These are phyloP conservation scores for Thaumetopoea pityocampa DNA, from an alignment of 1,140 invertebrate species.

Conservation along the genomic window DNA sequence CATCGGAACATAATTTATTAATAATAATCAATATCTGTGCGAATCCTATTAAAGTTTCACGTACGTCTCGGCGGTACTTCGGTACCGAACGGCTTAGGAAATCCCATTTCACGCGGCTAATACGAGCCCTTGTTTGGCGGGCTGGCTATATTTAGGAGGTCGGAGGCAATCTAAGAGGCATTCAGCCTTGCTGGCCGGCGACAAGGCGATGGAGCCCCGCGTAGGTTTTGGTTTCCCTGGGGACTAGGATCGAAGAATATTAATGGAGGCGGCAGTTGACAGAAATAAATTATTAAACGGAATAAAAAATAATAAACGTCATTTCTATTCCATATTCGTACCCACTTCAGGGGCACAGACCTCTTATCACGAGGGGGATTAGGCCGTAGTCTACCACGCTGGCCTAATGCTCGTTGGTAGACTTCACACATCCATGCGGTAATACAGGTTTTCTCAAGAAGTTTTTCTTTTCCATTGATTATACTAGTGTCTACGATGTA, in stretches of 20 bases:
- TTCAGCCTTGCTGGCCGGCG: conserved; percentile 50
- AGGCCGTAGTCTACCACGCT: no score
- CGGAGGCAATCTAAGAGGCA: conserved; percentile 67
- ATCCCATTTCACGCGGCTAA: conserved; percentile 59
- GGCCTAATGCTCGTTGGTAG: no score
- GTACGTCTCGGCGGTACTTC: conserved; percentile 19
- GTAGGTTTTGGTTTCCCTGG: conserved; percentile 56
- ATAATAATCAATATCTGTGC: conserved; percentile 15
- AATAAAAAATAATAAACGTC: no score
- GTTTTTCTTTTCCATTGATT: no score
- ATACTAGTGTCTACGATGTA: no score
- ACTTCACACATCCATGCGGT: no score
- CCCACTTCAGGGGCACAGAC: no score
- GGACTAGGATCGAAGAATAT: conserved; percentile 30
- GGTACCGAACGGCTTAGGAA: conserved; percentile 34
- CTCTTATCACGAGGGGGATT: no score
- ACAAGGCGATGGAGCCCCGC: conserved; percentile 47
- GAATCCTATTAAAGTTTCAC: conserved; percentile 57
- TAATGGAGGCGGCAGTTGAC: conserved; percentile 28
- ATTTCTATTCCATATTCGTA: no score
- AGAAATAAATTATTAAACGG: no score
- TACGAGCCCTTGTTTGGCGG: conserved; percentile 61
- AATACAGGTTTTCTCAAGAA: no score
- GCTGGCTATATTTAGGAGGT: conserved; percentile 63
- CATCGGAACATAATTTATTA: background rate